Conservation (phyloP, 1,140 invertebrate genomes). For the Ericerus pela region DNA sequence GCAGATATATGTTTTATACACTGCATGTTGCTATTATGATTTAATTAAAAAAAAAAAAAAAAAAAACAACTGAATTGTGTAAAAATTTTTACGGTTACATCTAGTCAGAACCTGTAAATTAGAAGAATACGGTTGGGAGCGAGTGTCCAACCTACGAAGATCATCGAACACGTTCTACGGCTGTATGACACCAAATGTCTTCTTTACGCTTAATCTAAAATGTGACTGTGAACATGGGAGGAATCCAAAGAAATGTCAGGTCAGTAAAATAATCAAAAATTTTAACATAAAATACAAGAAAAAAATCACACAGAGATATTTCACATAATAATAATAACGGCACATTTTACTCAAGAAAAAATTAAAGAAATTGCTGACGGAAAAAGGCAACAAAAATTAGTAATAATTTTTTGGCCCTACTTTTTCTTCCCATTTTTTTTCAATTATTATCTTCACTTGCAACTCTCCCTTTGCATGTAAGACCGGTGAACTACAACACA, state of each 20-base stretch:
- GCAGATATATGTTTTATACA: no score
- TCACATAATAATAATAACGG: no score
- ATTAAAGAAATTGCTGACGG: no score
- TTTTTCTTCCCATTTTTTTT: no score
- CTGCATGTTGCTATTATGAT: no score
- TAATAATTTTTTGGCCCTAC: no score
- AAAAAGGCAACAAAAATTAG: no score
- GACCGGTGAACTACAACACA: no score
- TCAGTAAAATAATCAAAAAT: slow-evolving; percentile 5
- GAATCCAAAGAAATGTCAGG: slow-evolving; percentile 9
- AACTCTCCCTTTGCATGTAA: no score
- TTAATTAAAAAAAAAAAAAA: not conserved
- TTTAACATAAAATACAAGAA: slow-evolving; percentile 1
- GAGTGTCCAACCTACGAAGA: not conserved
- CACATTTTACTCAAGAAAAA: no score
- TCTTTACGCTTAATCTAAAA: slow-evolving; percentile 6
- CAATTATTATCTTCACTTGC: no score
- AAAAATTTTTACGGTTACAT: slow-evolving; percentile 6
- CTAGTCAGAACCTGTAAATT: slow-evolving; percentile 1
- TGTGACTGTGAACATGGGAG: not conserved
- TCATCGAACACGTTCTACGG: not conserved
- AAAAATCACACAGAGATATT: no score
- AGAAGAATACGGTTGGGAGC: slow-evolving; percentile 1
- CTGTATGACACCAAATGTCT: not conserved
- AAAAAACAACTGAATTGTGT: slow-evolving; percentile 8